Evolutionary conservation across 2,888 invertebrate species (phyloP).

Genomic region (Copidosoma aretas): DNA sequence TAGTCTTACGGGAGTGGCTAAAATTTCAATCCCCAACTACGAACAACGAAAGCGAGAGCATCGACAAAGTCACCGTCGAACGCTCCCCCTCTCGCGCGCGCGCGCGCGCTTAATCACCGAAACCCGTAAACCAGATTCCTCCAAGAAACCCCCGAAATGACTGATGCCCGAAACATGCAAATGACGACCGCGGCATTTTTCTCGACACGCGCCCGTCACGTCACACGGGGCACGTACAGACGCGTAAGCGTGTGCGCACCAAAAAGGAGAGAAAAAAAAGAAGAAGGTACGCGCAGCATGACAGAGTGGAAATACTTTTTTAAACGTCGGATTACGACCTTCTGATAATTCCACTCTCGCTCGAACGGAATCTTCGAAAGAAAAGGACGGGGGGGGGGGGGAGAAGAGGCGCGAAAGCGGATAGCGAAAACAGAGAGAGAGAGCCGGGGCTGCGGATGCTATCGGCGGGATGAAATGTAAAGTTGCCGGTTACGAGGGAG

Average conservation of each 20-base stretch:
- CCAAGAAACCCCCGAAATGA: constrained; percentile 12
- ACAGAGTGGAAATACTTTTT: constrained; percentile 33
- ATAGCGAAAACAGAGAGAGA: constrained; percentile 32
- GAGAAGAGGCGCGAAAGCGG: constrained; percentile 8
- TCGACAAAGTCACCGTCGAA: too few relatives aligned
- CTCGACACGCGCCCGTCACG: not conserved
- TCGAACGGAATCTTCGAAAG: not conserved
- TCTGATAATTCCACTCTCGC: constrained; percentile 12
- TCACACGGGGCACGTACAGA: not conserved
- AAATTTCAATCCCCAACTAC: too few relatives aligned
- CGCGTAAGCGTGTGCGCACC: not conserved
- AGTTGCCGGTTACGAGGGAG: constrained; percentile 1
- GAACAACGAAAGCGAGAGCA: too few relatives aligned
- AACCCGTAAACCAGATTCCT: not conserved
- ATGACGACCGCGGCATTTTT: constrained; percentile 9
- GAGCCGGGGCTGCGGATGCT: constrained; percentile 14
- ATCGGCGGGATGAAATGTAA: constrained; percentile 17
- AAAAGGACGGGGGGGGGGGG: not conserved
- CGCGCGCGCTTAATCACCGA: too few relatives aligned
- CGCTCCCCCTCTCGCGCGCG: too few relatives aligned
- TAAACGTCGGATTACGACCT: constrained; percentile 23
- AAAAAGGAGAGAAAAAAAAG: constrained; percentile 10
- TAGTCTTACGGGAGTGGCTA: too few relatives aligned
- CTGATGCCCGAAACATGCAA: constrained; percentile 26
- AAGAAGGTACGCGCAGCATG: constrained; percentile 15